Percentiles rank a stretch among this genome's conserved stretches.
These are phyloP conservation scores for Istiophorus platypterus DNA, from an alignment of 2,113 vertebrate species.

Conservation along the genomic window DNA sequence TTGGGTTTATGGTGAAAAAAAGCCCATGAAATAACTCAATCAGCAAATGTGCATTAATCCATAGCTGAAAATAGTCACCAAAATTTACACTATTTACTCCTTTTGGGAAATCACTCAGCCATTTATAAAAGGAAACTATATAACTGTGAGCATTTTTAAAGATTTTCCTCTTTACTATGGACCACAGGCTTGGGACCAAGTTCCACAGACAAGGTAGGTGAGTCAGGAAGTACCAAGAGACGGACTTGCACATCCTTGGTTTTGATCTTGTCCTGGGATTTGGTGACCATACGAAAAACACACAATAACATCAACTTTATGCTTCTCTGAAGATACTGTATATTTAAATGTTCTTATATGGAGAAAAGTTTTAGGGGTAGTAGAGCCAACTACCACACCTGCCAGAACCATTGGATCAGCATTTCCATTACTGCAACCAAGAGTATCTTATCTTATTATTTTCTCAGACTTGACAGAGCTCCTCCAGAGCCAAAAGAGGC, in stretches of 20 bases:
- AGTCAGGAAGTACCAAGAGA: background rate
- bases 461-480: too few species aligned
- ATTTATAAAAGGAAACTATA: too few species aligned
- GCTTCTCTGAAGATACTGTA: background rate
- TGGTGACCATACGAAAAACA: background rate
- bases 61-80: too few species aligned
- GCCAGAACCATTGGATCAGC: background rate
- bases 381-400: background rate
- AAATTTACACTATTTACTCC: too few species aligned
- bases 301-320: background rate
- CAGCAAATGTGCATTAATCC: too few species aligned
- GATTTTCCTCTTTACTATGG: background rate
- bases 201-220: too few species aligned
- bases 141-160: too few species aligned
- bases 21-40: too few species aligned
- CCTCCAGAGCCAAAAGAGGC: background rate
- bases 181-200: background rate
- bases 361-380: background rate
- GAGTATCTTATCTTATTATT: too few species aligned
- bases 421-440: constrained; percentile 10
- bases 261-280: background rate
- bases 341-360: background rate
- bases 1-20: too few species aligned
- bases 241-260: background rate
- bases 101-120: too few species aligned